Percentiles rank a stretch among this genome's conserved stretches.
Conservation (phyloP, 2,113 vertebrate genomes). For the Triplophysa dalaica region DNA sequence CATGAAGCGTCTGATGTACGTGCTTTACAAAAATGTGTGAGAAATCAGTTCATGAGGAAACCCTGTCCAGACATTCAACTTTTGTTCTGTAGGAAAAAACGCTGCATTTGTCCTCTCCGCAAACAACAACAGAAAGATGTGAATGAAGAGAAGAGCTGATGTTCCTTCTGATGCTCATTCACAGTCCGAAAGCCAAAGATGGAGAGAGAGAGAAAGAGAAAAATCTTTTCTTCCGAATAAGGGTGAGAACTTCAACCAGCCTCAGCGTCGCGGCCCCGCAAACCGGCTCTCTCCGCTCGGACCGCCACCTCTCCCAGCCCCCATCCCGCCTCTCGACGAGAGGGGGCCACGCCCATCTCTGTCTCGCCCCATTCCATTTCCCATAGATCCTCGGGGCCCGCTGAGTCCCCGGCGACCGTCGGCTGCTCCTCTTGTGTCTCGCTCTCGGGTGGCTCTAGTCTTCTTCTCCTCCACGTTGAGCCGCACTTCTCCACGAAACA, state of each 20-base stretch:
- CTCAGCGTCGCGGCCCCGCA: constrained; percentile 44
- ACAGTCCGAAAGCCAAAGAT: constrained; percentile 36
- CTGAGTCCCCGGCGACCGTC: constrained; percentile 90
- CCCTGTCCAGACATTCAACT: constrained; percentile 38
- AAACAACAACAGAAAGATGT: background rate
- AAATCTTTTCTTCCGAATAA: background rate
- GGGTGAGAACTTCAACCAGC: background rate
- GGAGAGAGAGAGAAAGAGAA: background rate
- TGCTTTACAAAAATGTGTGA: constrained; percentile 48
- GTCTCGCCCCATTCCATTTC: constrained; percentile 92
- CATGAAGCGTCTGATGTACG: constrained; percentile 39
- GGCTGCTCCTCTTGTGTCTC: constrained; percentile 85
- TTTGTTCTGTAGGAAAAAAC: constrained; percentile 46
- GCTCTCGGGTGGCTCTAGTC: constrained; percentile 88
- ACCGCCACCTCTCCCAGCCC: constrained; percentile 23
- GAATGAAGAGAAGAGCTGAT: background rate
- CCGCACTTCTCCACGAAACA: constrained; percentile 96
- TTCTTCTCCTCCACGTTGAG: constrained; percentile 99
- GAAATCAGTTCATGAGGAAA: constrained; percentile 45
- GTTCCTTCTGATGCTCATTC: constrained; percentile 17
- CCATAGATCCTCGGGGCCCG: constrained; percentile 86
- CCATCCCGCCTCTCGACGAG: constrained; percentile 26
- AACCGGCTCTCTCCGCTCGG: constrained; percentile 41
- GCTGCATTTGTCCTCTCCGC: constrained; percentile 5
- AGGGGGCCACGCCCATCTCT: constrained; percentile 72